phyloP scores from a whole-genome alignment of 1,140 invertebrate genomes.

The Drosophila quadrilineata region DNA sequence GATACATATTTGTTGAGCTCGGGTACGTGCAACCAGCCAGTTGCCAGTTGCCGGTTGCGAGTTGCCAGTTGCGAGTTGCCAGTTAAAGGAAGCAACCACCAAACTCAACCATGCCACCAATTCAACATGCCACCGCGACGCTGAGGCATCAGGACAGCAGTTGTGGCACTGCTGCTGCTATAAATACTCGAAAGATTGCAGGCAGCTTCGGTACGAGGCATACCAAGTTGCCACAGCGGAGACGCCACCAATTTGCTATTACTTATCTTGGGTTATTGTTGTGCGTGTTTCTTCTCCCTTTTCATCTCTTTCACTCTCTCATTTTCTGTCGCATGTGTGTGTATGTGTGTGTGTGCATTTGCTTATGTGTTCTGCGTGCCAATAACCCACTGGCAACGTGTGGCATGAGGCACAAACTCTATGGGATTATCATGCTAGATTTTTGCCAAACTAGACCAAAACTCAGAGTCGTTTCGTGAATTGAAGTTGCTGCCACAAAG shows the following conservation, averaged over 20 bases:
- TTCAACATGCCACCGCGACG: no score
- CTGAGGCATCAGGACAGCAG: no score
- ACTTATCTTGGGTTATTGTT: constrained; percentile 68
- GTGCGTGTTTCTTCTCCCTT: constrained; percentile 7
- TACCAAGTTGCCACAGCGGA: constrained; percentile 16
- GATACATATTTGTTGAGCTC: constrained; percentile 38
- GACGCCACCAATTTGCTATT: constrained; percentile 69
- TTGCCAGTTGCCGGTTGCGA: no score
- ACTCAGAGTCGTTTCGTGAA: no score
- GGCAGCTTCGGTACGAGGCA: constrained; percentile 12
- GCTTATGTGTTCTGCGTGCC: constrained; percentile 58
- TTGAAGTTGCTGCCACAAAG: no score
- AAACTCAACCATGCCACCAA: no score
- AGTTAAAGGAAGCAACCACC: not conserved
- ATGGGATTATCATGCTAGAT: no score
- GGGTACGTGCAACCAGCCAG: constrained; percentile 29
- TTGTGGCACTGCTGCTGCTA: no score
- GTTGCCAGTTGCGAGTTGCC: no score
- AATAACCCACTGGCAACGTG: constrained; percentile 30
- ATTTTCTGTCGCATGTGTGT: not conserved
- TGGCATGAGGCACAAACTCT: no score
- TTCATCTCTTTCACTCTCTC: not conserved
- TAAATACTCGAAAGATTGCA: constrained; percentile 59
- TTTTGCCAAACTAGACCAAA: no score
- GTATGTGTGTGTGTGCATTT: constrained; percentile 37